Evolutionary conservation across 2,888 invertebrate species (phyloP).

Genomic region (Osmoderma eremita): DNA sequence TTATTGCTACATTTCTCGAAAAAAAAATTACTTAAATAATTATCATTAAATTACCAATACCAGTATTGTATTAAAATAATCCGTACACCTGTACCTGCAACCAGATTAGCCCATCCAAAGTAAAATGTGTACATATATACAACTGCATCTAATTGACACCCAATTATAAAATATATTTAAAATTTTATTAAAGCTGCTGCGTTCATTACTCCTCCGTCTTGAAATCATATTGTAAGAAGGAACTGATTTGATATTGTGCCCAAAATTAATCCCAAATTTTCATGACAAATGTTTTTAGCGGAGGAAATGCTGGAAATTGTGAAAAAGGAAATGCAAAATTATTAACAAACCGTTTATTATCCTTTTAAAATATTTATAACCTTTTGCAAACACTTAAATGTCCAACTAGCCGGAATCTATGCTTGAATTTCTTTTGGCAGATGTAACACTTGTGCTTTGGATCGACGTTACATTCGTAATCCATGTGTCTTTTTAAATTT

Average conservation of each 20-base stretch:
- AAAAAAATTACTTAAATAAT: slow-evolving; percentile 3
- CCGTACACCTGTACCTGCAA: slow-evolving; percentile 18
- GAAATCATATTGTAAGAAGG: too few species aligned
- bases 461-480: slow-evolving; percentile 47
- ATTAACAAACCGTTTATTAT: too few species aligned
- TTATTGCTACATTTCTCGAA: slow-evolving; percentile 8
- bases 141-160: too few species aligned
- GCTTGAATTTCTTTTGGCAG: slow-evolving; percentile 61
- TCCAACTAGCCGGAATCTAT: slow-evolving; percentile 55
- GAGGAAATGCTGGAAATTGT: too few species aligned
- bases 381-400: slow-evolving; percentile 22
- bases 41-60: slow-evolving; percentile 24
- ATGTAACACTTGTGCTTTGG: slow-evolving; percentile 58
- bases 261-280: too few species aligned
- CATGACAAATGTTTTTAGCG: too few species aligned
- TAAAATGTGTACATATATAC: not conserved
- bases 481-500: slow-evolving; percentile 48
- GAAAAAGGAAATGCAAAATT: too few species aligned
- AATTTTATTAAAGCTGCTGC: too few species aligned
- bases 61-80: slow-evolving; percentile 12
- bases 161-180: too few species aligned
- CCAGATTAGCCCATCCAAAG: not conserved
- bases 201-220: too few species aligned
- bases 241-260: too few species aligned
- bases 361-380: too few species aligned